Base-by-base conservation (phyloP, 1,140 invertebrate genomes). In the Drosophila athabasca region DNA sequence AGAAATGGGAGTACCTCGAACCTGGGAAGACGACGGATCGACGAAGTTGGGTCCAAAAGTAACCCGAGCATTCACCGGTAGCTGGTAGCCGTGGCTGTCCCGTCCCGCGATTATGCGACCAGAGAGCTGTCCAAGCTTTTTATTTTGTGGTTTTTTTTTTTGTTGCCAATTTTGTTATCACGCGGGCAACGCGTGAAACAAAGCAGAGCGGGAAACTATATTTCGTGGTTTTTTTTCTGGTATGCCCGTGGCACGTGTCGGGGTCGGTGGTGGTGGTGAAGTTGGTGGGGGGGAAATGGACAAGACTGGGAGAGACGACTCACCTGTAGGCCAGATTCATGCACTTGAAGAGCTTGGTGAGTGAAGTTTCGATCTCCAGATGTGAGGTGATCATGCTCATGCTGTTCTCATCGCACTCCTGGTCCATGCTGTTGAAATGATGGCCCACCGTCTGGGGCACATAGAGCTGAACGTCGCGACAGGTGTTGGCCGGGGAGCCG, bases 321-420 rank as follows among this genome's bases (percentile, higher is more conserved):
- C 93, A 98, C 97, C 97, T 98, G 94, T 99, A 99, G 26, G 98
- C 97, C 69, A 99, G 93, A 65, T 97, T 97, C 97, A 99, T 98
- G 92, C 97, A 98, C 92, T 98, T 96, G 92, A 99, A 99, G 46
- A 99, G 93, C 92, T 98, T 98, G 74, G 97, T 97, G 46, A 99
- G 94, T 41, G 97, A 98, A 46, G 96, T 97, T 92, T 99, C 98
- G 87, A 99, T 98, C 81, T 95, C 95, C 71, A 97, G 93, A 79
- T 95, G 95, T 2, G 93, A 93, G 35, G 93, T 90, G 31, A 93
- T 91, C 39, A 92, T 77, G 55, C 87, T 71, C 72, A 80, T 77
- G 69, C 72, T 83, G 39, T 67, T 88, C 6, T 87, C 90, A 35
- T 90, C 77, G 41, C 85, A 50, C 50, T 87, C 78, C 68, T 76